A percentile compares a stretch with the other conserved stretches of the same genome.
Conservation (phyloP, 2,113 vertebrate genomes). For the Mus musculus region GRCm39 chr9:92255501-92256000, state of each 20-base stretch:
- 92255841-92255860: neutral
- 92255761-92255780: neutral
- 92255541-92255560: neutral
- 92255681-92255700: neutral
- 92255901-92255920: neutral
- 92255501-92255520: neutral
- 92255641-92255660: neutral
- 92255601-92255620: neutral
- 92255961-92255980: neutral
- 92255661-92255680: neutral
- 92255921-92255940: neutral
- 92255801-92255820: neutral
- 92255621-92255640: neutral
- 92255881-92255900: neutral
- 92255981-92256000: neutral
- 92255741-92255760: neutral
- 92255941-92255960: neutral
- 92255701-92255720: neutral
- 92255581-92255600: neutral
- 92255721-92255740: neutral
- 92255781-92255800: neutral
- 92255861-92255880: neutral
- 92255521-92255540: neutral
- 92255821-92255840: neutral
- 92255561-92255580: neutral